phyloP scores from a whole-genome alignment of 1,140 invertebrate species.

The Nautilus pompilius region DNA sequence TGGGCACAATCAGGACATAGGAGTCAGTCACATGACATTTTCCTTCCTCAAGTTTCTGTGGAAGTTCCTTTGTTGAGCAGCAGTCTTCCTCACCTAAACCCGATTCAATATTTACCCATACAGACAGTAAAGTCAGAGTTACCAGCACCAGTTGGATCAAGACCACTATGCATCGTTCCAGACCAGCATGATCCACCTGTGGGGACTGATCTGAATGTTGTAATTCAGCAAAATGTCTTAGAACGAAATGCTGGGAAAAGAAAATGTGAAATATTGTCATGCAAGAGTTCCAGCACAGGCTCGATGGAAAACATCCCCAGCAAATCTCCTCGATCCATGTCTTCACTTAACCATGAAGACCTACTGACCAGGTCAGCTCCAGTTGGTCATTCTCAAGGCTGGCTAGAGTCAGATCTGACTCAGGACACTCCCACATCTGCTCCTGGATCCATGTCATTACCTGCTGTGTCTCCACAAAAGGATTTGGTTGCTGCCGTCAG shows the following conservation, averaged over 20 bases:
- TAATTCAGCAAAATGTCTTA: not conserved
- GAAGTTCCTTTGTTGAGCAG: not conserved
- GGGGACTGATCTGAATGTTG: too few species aligned
- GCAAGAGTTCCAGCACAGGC: not conserved
- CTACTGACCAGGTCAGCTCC: not conserved
- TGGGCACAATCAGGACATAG: not conserved
- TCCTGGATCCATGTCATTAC: too few species aligned
- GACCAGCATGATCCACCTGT: not conserved
- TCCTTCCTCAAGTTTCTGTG: not conserved
- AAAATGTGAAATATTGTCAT: not conserved
- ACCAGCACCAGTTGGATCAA: not conserved
- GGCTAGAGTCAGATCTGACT: too few species aligned
- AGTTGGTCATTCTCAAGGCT: too few species aligned
- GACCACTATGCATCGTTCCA: not conserved
- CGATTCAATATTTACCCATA: not conserved
- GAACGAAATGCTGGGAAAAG: not conserved
- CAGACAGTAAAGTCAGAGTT: not conserved
- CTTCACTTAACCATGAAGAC: not conserved
- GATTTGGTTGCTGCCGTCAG: too few species aligned
- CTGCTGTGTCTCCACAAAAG: too few species aligned
- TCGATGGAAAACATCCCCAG: not conserved
- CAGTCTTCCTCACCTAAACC: not conserved
- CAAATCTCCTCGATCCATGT: not conserved
- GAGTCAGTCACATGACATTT: too few species aligned
- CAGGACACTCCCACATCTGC: too few species aligned